Base-by-base conservation (phyloP, 2,888 invertebrate species). In the Piscicola geometra region DNA sequence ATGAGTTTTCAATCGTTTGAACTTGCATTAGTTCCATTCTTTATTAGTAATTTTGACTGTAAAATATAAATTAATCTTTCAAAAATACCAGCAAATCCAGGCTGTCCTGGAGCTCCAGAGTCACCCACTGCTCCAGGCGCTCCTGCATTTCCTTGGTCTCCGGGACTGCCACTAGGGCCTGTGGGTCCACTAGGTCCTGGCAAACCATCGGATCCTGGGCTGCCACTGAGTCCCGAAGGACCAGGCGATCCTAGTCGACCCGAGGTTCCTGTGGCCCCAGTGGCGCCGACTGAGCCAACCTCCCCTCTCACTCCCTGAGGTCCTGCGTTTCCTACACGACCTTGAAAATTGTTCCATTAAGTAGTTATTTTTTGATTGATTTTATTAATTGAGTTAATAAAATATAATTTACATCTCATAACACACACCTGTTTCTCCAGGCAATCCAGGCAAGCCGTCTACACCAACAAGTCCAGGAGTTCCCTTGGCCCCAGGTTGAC, bases 401-500 rank as follows among this genome's bases (percentile, higher is more conserved):
- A 47, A 47, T 47, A 15, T 47, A 47, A n/a, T n/a, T 47, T 47
- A 47, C 9, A 21, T 47, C 9, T 47, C 21, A 21, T 47, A 47
- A 47, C 9, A 15, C 50, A 47, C 5, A 56, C 60, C 60, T 9
- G n/a, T 5, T 56, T 5, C 5, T 56, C 60, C 60, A 56, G 60
- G 60, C 3, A 56, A 21, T 18, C 60, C 60, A 56, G 60, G 60
- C 25, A 56, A 56, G 21, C 60, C 60, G n/a, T 56, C 60, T 25
- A 15, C 60, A 18, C 73, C 73, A 25, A 30, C 0, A 18, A 52
- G 30, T 33, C 70, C 70, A 70, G 9, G 3, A 12, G 36, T 25
- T 25, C 70, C 70, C 41, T 70, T 30, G 25, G 68, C 25, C 69
- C 80, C 76, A 73, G 78, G 15, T 60, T 15, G 68, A 71, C 78